These are phyloP conservation scores for Oxytorus armatus DNA, from an alignment of 2,888 invertebrate genomes.

Conservation along the genomic window DNA sequence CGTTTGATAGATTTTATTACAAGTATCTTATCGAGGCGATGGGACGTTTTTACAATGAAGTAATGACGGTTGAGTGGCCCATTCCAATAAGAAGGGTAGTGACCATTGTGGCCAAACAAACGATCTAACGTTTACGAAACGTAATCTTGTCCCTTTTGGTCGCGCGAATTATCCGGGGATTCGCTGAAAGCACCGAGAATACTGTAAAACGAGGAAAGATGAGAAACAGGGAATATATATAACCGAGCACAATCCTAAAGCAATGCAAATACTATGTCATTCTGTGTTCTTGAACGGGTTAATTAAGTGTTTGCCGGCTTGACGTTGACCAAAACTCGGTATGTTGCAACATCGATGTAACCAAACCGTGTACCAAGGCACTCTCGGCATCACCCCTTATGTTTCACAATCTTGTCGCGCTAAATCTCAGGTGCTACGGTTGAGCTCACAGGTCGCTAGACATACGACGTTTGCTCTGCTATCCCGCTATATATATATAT, in stretches of 20 bases:
- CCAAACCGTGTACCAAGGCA: constrained; percentile 32
- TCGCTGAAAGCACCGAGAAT: too few relatives aligned
- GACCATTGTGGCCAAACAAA: too few relatives aligned
- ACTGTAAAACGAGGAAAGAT: too few relatives aligned
- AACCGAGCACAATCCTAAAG: constrained; percentile 57
- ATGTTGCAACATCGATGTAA: constrained; percentile 60
- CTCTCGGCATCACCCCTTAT: constrained; percentile 44
- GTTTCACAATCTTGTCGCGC: constrained; percentile 52
- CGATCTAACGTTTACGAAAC: too few relatives aligned
- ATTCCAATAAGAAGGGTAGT: too few relatives aligned
- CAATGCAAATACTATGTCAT: constrained; percentile 70
- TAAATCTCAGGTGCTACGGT: constrained; percentile 58
- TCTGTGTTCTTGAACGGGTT: constrained; percentile 76
- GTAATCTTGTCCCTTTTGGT: too few relatives aligned
- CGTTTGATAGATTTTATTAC: too few relatives aligned
- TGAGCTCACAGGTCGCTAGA: constrained; percentile 18
- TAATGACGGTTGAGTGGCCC: too few relatives aligned
- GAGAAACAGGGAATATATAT: too few relatives aligned
- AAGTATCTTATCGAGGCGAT: too few relatives aligned
- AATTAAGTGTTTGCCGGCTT: constrained; percentile 79
- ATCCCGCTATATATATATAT: too few relatives aligned
- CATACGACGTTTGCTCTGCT: background rate
- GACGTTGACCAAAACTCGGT: constrained; percentile 73
- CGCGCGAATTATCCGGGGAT: too few relatives aligned
- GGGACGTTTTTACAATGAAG: background rate